Evolutionary conservation across 2,888 invertebrate genomes (phyloP).

Genomic region (Patella pellucida): DNA sequence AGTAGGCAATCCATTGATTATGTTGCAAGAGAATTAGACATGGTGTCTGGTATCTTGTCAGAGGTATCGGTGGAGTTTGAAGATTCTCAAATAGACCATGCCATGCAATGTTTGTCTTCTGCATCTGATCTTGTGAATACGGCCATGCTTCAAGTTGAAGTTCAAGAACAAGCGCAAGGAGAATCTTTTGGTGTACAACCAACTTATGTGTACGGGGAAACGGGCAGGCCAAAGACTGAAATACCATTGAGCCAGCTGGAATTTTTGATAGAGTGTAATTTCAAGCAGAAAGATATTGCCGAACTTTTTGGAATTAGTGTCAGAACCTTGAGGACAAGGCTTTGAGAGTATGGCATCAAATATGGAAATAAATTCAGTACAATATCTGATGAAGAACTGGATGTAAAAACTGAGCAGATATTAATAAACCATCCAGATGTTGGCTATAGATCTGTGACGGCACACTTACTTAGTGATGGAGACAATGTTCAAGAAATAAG

Average conservation of each 20-base stretch:
- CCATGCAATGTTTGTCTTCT: slow-evolving; percentile 6
- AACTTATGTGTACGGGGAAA: background rate
- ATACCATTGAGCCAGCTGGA: background rate
- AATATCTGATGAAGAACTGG: slow-evolving; percentile 12
- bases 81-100: slow-evolving; percentile 2
- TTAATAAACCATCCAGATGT: slow-evolving; percentile 7
- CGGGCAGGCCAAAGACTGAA: slow-evolving; percentile 1
- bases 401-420: slow-evolving; percentile 12
- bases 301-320: slow-evolving; percentile 6
- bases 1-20: slow-evolving; percentile 1
- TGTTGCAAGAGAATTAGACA: background rate
- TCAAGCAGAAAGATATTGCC: slow-evolving; percentile 8
- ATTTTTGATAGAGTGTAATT: slow-evolving; percentile 2
- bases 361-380: background rate
- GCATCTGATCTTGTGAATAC: slow-evolving; percentile 1
- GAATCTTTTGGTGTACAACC: slow-evolving; percentile 1
- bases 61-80: background rate
- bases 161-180: background rate
- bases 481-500: slow-evolving; percentile 10
- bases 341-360: background rate
- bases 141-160: background rate
- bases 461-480: background rate
- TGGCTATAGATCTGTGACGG: slow-evolving; percentile 10
- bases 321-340: background rate
- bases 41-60: slow-evolving; percentile 7